Conservation (phyloP, 1,140 invertebrate species). For the Argopecten irradians region DNA sequence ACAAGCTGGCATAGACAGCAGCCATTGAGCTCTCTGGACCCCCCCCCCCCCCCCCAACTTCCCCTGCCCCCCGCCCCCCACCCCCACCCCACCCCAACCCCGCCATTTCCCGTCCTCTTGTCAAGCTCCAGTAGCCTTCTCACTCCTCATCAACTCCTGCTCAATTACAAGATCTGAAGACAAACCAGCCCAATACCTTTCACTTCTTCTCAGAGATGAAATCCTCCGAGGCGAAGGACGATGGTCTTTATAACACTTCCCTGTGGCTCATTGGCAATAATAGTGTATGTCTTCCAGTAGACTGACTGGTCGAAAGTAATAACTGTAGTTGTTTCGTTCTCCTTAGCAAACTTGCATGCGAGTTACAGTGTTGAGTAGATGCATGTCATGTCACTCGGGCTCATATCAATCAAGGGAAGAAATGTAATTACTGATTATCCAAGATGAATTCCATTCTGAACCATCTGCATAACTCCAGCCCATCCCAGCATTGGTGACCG, state of each 20-base stretch:
- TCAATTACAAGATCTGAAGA: conserved; percentile 73
- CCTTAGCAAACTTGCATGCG: conserved; percentile 45
- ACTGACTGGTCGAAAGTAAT: conserved; percentile 66
- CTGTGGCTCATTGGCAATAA: conserved; percentile 30
- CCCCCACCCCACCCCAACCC: conserved; percentile 39
- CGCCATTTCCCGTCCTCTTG: conserved; percentile 52
- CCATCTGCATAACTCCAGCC: conserved; percentile 48
- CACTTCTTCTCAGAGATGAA: conserved; percentile 35
- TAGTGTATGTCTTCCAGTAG: conserved; percentile 55
- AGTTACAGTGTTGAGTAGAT: conserved; percentile 64
- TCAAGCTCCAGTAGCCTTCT: conserved; percentile 58
- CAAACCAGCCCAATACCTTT: conserved; percentile 76
- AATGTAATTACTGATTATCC: conserved; percentile 56
- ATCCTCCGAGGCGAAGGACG: conserved; percentile 27
- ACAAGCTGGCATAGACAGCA: no score
- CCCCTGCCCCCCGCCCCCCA: no score
- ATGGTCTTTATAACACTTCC: conserved; percentile 25
- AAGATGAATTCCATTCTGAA: conserved; percentile 49
- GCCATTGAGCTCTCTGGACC: no score
- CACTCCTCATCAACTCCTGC: conserved; percentile 59
- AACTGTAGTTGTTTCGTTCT: conserved; percentile 45
- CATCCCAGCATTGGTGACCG: conserved; percentile 20
- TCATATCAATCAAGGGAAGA: conserved; percentile 66
- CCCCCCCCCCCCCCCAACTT: no score
- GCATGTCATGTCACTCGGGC: conserved; percentile 62